These are phyloP conservation scores for Nineta flava DNA, from an alignment of 2,888 invertebrate genomes.

Conservation along the genomic window DNA sequence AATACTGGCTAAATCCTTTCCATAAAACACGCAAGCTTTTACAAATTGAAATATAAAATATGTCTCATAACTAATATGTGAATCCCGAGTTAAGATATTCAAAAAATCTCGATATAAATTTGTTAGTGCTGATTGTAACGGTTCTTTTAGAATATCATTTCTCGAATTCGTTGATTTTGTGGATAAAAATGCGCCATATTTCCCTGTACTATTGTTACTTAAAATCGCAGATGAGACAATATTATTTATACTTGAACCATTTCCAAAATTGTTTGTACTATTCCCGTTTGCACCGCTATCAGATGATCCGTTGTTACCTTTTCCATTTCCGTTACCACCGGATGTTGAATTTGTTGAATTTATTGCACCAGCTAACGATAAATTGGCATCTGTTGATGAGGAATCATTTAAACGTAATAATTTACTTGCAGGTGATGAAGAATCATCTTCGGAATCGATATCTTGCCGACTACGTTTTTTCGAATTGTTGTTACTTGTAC, in stretches of 20 bases:
- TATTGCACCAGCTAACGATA: not conserved
- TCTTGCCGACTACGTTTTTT: slow-evolving; percentile 44
- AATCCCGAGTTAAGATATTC: slow-evolving; percentile 49
- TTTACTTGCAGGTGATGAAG: slow-evolving; percentile 20
- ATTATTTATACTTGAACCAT: slow-evolving; percentile 4
- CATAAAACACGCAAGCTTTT: slow-evolving; percentile 57
- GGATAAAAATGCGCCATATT: not conserved
- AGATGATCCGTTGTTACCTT: not conserved
- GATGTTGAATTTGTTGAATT: not conserved
- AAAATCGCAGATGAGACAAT: slow-evolving; percentile 7
- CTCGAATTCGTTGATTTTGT: slow-evolving; percentile 8
- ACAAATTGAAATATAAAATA: slow-evolving; percentile 70
- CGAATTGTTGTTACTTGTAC: slow-evolving; percentile 27
- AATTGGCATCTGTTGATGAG: not conserved
- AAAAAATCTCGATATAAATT: slow-evolving; percentile 56
- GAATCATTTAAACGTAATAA: slow-evolving; percentile 18
- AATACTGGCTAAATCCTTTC: slow-evolving; percentile 50
- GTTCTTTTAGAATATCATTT: slow-evolving; percentile 36
- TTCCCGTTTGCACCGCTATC: slow-evolving; percentile 1
- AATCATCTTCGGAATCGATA: slow-evolving; percentile 27
- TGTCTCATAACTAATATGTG: slow-evolving; percentile 69
- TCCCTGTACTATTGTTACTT: slow-evolving; percentile 7
- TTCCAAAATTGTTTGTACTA: slow-evolving; percentile 1
- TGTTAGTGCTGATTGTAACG: slow-evolving; percentile 46
- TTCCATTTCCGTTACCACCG: not conserved